Evolutionary conservation across 2,113 vertebrate genomes (phyloP), one percentile per base, ranked within the genome.

Genomic region (Alosa alosa): DNA sequence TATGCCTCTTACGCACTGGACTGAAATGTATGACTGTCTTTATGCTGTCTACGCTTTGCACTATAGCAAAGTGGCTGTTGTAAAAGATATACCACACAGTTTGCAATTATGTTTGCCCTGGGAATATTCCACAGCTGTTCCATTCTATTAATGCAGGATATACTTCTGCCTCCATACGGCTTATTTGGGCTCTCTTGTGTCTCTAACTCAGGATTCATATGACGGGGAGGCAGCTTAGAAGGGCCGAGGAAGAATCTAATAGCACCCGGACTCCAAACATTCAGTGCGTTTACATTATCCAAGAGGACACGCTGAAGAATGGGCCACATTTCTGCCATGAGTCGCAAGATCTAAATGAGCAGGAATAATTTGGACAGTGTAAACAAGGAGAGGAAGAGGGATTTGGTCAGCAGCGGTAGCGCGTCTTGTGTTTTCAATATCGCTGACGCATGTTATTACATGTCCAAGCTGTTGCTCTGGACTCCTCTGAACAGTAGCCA

Each of bases 391-490:
- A 87, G 88, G 83, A 47, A 81, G 83, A 88, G 84, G 57, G 86
- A 87, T 84, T 75, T 84, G 86, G 88, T 86, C 84, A 83, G 88
- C 87, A 87, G 88, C 86, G 44, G 89, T 88, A 90, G 90, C 89
- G 10, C 44, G 20, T 10, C 87, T 85, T 83, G 86, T 88, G 87
- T 90, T 90, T 91, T 88, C 84, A 90, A 87, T 89, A 88, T 84
- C 57, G 47, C 44, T 90, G 85, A 87, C 81, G 83, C 86, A 57
- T 90, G 89, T 90, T 89, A 91, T 89, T 91, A 90, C 88, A 90
- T 83, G 82, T 83, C 86, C 89, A 90, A 89, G 88, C 89, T 91
- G 89, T 84, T 89, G 89, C 81, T 20, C 64, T 64, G 47, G 64
- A 91, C 60, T 84, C 84, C 85, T 85, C 84, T 87, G 86, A 87